Conservation (phyloP, 2,797 vertebrate genomes). For the Urocyon cinereoargenteus region DNA sequence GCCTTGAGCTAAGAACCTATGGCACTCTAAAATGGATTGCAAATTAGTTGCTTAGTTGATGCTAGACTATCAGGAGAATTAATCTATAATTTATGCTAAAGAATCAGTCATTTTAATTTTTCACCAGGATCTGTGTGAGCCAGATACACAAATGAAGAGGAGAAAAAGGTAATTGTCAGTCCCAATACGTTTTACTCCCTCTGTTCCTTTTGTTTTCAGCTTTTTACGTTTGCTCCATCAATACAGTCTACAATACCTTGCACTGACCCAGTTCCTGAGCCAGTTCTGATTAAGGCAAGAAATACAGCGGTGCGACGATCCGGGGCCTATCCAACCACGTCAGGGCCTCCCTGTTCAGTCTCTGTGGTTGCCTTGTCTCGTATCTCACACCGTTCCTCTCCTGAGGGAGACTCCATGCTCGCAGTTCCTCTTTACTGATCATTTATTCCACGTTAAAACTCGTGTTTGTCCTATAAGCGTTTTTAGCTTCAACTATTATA, state of each 20-base stretch:
- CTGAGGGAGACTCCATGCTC: neutral
- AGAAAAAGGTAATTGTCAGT: neutral
- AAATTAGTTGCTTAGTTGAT: conserved; percentile 59
- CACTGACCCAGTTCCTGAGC: neutral
- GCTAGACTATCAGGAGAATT: conserved; percentile 26
- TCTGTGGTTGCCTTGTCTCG: neutral
- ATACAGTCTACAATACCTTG: neutral
- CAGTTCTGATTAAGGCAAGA: neutral
- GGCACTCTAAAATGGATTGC: neutral
- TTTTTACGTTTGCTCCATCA: conserved; percentile 1
- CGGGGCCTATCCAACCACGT: neutral
- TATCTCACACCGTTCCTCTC: neutral
- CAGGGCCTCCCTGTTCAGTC: neutral
- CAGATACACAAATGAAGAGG: neutral
- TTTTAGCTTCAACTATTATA: neutral
- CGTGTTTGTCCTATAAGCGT: neutral
- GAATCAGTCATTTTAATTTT: conserved; percentile 39
- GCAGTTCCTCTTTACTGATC: neutral
- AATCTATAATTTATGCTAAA: neutral
- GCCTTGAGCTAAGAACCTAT: conserved; percentile 38
- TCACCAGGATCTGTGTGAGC: neutral
- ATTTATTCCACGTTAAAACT: neutral
- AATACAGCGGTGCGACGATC: neutral
- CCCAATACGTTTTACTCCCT: neutral
- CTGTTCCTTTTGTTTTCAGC: neutral